Percentiles rank a stretch among this genome's conserved stretches.
Evolutionary conservation across 2,888 invertebrate genomes (phyloP).

Genomic region (Melieria crassipennis): DNA sequence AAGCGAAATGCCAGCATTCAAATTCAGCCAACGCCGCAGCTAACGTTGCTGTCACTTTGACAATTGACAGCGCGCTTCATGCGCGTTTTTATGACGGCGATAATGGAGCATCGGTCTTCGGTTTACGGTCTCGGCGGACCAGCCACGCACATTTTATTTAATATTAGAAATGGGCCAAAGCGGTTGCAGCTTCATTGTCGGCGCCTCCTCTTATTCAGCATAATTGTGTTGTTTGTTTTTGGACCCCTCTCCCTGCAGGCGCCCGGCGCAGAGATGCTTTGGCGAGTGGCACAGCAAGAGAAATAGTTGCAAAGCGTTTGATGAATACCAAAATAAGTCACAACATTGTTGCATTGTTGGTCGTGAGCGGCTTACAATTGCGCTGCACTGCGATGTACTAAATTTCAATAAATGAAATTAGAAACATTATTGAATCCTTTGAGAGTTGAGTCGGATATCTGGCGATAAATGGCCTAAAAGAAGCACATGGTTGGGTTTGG

Average conservation of each 20-base stretch:
- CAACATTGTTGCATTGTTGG: conserved; percentile 38
- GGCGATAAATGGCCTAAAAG: neutral
- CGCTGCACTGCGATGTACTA: no score
- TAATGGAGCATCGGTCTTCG: neutral
- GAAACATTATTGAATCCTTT: no score
- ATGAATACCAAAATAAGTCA: conserved; percentile 58
- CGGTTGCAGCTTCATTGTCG: neutral
- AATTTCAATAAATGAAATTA: no score
- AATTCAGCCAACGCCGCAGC: conserved; percentile 30
- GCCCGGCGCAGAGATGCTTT: neutral
- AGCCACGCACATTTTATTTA: neutral
- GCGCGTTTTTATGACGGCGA: conserved; percentile 1
- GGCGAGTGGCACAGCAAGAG: conserved; percentile 44
- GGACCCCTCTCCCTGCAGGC: neutral
- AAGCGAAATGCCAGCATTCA: conserved; percentile 24
- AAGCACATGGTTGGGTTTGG: neutral
- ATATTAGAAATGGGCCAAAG: neutral
- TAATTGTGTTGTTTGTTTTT: conserved; percentile 1
- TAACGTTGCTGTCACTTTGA: conserved; percentile 18
- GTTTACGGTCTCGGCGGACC: conserved; percentile 16
- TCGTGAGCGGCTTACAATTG: no score
- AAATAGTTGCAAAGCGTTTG: conserved; percentile 60
- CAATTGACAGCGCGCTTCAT: conserved; percentile 19
- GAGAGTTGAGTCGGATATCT: no score
- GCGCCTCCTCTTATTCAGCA: no score